Evolutionary conservation across 2,113 vertebrate genomes (phyloP).

Genomic region (Dolichallabes microphthalmus): DNA sequence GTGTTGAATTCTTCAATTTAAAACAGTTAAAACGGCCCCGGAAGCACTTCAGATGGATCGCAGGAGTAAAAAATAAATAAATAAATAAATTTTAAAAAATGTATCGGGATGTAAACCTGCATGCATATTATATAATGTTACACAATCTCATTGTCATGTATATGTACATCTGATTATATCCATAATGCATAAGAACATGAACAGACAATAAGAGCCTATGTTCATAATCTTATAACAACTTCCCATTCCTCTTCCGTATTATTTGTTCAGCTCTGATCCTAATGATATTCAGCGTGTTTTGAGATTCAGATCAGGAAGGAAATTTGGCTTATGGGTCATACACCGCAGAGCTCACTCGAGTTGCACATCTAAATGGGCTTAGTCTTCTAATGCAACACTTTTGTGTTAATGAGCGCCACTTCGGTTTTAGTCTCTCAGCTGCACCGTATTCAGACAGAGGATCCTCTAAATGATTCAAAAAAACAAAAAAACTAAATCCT

Average conservation of each 20-base stretch:
- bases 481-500: constrained; percentile 24
- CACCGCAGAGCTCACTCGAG: constrained; percentile 44
- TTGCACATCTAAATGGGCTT: constrained; percentile 46
- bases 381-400: constrained; percentile 52
- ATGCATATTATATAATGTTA: neutral
- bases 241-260: constrained; percentile 6
- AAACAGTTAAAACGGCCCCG: neutral
- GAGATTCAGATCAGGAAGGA: constrained; percentile 40
- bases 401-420: constrained; percentile 52
- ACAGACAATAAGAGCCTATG: constrained; percentile 2
- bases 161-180: neutral
- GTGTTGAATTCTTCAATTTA: neutral
- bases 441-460: constrained; percentile 41
- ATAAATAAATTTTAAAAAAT: neutral
- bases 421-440: constrained; percentile 46
- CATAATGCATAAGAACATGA: neutral
- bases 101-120: neutral
- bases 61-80: neutral
- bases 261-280: constrained; percentile 37
- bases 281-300: neutral
- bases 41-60: neutral
- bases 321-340: constrained; percentile 30
- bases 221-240: constrained; percentile 18
- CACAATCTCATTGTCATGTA: neutral
- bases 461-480: constrained; percentile 32